phyloP scores from a whole-genome alignment of 2,797 vertebrate species.

The Chelonia mydas region DNA sequence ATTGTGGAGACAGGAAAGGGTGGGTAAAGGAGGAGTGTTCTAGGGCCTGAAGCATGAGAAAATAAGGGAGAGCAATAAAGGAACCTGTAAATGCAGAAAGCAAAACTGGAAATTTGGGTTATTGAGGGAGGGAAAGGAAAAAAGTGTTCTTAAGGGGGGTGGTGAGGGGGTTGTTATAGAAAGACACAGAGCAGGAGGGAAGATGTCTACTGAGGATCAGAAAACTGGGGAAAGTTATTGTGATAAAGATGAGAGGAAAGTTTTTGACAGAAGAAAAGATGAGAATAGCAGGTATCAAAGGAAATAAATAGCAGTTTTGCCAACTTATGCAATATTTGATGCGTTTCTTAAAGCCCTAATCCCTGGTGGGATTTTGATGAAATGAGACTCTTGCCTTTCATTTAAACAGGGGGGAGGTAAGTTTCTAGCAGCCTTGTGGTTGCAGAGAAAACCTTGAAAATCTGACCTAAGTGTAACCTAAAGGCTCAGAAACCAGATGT shows the following conservation, averaged over 20 bases:
- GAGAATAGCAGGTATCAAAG: background rate
- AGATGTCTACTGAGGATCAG: background rate
- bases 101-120: background rate
- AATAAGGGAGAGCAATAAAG: background rate
- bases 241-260: rapidly evolving
- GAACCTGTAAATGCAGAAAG: background rate
- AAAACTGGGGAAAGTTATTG: conserved; percentile 29
- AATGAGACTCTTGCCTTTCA: conserved; percentile 43
- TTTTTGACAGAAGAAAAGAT: background rate
- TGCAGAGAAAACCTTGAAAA: background rate
- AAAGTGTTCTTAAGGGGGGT: background rate
- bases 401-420: background rate
- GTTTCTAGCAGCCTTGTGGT: background rate
- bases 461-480: background rate
- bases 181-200: background rate
- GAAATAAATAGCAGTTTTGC: background rate
- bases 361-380: conserved; percentile 27
- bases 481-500: background rate
- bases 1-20: background rate
- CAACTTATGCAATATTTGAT: background rate
- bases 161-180: background rate
- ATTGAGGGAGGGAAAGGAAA: background rate
- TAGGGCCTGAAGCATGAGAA: background rate
- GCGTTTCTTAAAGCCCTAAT: conserved; percentile 7
- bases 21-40: rapidly evolving